phyloP scores from a whole-genome alignment of 2,888 invertebrate species.

The Lumbricus terrestris region DNA sequence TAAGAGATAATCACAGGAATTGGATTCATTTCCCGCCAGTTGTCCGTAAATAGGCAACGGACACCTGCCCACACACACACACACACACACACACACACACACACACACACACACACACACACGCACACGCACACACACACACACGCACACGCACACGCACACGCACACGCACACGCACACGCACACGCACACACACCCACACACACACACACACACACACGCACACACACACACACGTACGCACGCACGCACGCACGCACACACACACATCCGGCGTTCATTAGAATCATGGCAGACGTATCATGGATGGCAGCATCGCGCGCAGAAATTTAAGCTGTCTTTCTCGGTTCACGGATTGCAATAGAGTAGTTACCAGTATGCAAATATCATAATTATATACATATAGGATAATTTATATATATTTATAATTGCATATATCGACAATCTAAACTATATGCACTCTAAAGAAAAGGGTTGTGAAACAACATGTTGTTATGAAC shows the following conservation, averaged over 20 bases:
- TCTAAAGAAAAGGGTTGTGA: no score
- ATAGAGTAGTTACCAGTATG: not conserved
- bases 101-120: no score
- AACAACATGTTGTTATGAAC: no score
- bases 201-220: no score
- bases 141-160: no score
- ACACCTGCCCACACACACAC: not conserved
- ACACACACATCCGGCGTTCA: not conserved
- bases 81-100: no score
- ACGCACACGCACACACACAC: no score
- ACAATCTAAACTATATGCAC: not conserved
- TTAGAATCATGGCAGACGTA: not conserved
- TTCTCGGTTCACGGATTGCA: not conserved
- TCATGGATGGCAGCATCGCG: no score
- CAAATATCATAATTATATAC: not conserved
- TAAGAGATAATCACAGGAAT: not conserved
- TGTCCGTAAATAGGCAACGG: not conserved
- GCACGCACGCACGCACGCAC: no score
- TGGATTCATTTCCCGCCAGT: not conserved
- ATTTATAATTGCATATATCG: not conserved
- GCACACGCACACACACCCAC: no score
- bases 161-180: no score
- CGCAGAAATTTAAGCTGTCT: not conserved
- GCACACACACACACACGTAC: no score
- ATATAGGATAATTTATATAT: conserved; percentile 13